A percentile compares a stretch with the other conserved stretches of the same genome.
These are phyloP conservation scores for Lymantria dispar DNA, from an alignment of 2,888 invertebrate species.

Conservation along the genomic window DNA sequence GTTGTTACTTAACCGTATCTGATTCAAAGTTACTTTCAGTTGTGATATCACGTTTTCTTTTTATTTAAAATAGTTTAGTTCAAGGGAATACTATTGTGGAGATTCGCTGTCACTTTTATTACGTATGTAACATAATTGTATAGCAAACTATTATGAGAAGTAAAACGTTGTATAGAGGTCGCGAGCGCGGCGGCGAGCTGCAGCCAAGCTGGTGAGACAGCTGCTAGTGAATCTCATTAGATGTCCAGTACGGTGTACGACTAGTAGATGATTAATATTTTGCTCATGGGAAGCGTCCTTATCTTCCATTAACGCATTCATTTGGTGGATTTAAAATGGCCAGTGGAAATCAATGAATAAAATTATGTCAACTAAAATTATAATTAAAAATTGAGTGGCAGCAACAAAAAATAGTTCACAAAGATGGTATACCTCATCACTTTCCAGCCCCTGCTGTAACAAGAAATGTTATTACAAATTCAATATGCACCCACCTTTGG, in stretches of 20 bases:
- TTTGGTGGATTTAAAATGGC: conserved; percentile 74
- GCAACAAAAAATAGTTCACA: conserved; percentile 82
- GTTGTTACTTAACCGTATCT: too few relatives aligned
- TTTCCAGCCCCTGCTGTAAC: conserved; percentile 96
- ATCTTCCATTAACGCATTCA: conserved; percentile 79
- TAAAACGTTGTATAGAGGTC: neutral
- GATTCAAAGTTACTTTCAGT: too few relatives aligned
- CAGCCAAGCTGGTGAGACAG: conserved; percentile 65
- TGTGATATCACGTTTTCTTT: too few relatives aligned
- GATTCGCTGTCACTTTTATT: neutral
- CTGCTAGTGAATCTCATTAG: conserved; percentile 61
- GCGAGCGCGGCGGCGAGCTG: conserved; percentile 12
- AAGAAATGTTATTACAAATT: conserved; percentile 83
- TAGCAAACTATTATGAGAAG: conserved; percentile 13
- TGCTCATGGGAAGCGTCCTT: conserved; percentile 79
- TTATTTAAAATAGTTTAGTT: too few relatives aligned
- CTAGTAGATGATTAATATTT: conserved; percentile 59
- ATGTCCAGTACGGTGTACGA: conserved; percentile 60
- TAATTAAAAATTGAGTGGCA: conserved; percentile 79
- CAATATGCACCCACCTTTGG: conserved; percentile 82
- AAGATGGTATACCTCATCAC: conserved; percentile 91
- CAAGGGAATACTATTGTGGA: neutral
- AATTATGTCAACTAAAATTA: conserved; percentile 74
- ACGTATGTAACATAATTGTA: conserved; percentile 13
- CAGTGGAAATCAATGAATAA: conserved; percentile 76